Percentiles rank a stretch among this genome's conserved stretches.
phyloP scores from a whole-genome alignment of 2,113 vertebrate species.

The Merops nubicus region DNA sequence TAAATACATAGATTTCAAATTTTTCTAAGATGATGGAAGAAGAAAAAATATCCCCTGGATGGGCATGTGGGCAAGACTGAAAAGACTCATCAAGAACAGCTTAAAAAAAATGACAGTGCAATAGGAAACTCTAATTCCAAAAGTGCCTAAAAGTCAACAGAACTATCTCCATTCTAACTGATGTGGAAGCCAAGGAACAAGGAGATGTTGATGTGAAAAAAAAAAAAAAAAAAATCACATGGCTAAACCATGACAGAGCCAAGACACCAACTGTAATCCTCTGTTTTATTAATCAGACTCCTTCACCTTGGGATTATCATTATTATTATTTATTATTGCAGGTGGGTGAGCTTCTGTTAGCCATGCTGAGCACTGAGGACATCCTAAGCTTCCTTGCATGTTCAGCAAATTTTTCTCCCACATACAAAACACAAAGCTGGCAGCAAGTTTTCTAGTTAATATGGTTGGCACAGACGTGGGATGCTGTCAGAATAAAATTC shows the following conservation, averaged over 20 bases:
- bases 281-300: accelerated
- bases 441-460: background rate
- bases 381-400: background rate
- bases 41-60: background rate
- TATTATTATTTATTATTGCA: background rate
- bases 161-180: background rate
- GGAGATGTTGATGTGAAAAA: too few species aligned
- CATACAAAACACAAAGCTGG: background rate
- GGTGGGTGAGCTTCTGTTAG: background rate
- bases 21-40: background rate
- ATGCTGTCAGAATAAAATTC: background rate
- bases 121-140: background rate
- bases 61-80: background rate
- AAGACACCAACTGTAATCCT: background rate
- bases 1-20: background rate
- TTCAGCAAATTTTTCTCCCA: background rate
- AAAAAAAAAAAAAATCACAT: background rate
- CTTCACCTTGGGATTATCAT: background rate
- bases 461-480: background rate
- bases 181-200: background rate
- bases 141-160: background rate
- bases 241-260: background rate
- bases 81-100: background rate
- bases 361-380: background rate
- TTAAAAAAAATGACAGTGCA: background rate